phyloP scores from a whole-genome alignment of 2,797 vertebrate genomes.

The Gallinago nigripennis region DNA sequence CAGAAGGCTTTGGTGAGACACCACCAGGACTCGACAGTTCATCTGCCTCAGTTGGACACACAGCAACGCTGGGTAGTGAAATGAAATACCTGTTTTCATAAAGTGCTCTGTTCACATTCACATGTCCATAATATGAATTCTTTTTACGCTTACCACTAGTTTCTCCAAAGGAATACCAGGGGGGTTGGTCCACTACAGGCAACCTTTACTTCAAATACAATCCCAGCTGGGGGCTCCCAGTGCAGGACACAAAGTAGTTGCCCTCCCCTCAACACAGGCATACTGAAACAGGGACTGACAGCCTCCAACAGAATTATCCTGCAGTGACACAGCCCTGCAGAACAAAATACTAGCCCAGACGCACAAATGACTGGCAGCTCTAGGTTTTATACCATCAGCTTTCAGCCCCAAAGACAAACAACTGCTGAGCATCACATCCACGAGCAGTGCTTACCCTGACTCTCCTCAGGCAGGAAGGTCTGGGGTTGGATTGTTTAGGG shows the following conservation, averaged over 20 bases:
- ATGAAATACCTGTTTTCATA: background rate
- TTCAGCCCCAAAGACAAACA: background rate
- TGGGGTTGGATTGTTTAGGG: no score
- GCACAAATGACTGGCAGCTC: no score
- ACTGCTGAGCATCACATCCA: background rate
- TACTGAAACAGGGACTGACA: background rate
- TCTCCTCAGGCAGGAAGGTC: background rate
- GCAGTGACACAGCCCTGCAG: accelerated
- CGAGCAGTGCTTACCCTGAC: background rate
- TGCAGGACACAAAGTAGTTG: background rate
- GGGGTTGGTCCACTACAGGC: background rate
- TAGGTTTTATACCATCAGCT: background rate
- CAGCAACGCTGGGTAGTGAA: background rate
- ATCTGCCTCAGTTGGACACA: background rate
- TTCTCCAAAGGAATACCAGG: background rate
- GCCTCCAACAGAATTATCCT: accelerated
- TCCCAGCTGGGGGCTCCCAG: background rate
- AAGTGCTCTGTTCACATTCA: accelerated
- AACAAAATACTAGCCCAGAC: background rate
- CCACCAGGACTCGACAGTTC: background rate
- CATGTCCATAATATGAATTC: accelerated
- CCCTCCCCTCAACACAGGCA: background rate
- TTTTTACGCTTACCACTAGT: background rate
- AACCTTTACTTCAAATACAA: background rate
- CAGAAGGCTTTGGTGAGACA: background rate